Base-by-base conservation (phyloP, 2,888 invertebrate genomes). In the Icerya purchasi region DNA sequence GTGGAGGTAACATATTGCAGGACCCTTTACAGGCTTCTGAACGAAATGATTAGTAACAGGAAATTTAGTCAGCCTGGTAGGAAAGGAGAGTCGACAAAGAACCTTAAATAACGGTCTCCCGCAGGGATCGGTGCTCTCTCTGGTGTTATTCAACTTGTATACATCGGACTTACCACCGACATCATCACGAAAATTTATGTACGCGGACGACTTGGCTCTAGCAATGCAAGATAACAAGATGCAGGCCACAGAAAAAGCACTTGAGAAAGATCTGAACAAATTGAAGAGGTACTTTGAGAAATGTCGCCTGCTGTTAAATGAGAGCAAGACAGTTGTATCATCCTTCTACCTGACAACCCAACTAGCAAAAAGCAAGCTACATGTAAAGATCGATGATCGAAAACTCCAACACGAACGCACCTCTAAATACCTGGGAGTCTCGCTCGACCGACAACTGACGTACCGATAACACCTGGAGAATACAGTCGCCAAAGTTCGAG, bases 301-400 rank as follows among this genome's bases (percentile, higher is more conserved):
- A 36, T 36, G 36, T 36, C 5, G 36, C 5, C 36, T 36, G 14
- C 5, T 8, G 14, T 36, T 36, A 36, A 36, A 36, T 8, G 14
- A 14, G 36, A 8, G 8, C 5, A 14, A 36, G 14, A 36, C 36
- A 36, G 36, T 36, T 5, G 36, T 36, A 14, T 79, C n/a, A n/a
- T n/a, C n/a, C n/a, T n/a, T n/a, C n/a, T n/a, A n/a, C n/a, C n/a
- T n/a, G n/a, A n/a, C n/a, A n/a, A n/a, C n/a, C n/a, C n/a, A n/a
- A n/a, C n/a, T n/a, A n/a, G n/a, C n/a, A n/a, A n/a, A n/a, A n/a
- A n/a, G n/a, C n/a, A n/a, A n/a, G n/a, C n/a, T n/a, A n/a, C n/a
- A n/a, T n/a, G n/a, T n/a, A n/a, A n/a, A n/a, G n/a, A n/a, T n/a
- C n/a, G n/a, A n/a, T n/a, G n/a, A n/a, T n/a, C n/a, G n/a, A n/a